phyloP scores from a whole-genome alignment of 2,888 invertebrate species.

The Torymus tubicola region DNA sequence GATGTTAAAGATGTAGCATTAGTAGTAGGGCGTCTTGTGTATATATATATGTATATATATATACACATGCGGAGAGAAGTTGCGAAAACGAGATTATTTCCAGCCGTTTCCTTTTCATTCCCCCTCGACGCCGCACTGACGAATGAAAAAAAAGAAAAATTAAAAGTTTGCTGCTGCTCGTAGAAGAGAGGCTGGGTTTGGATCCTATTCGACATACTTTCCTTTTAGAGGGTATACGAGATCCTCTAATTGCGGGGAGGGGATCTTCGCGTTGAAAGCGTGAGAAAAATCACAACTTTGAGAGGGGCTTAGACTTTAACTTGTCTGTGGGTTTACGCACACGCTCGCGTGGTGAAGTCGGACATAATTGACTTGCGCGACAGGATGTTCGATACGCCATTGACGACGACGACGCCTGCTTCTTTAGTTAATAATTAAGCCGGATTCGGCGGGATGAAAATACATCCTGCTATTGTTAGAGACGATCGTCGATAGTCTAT shows the following conservation, averaged over 20 bases:
- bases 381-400: background rate
- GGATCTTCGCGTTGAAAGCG: slow-evolving; percentile 39
- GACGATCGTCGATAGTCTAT: no score
- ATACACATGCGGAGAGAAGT: background rate
- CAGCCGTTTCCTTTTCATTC: background rate
- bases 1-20: slow-evolving; percentile 5
- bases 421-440: slow-evolving; percentile 30
- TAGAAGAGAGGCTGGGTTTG: background rate
- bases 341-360: slow-evolving; percentile 11
- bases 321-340: slow-evolving; percentile 12
- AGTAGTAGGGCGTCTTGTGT: background rate
- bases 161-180: slow-evolving; percentile 27
- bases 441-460: background rate
- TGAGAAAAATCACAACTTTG: slow-evolving; percentile 49
- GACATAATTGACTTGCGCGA: slow-evolving; percentile 40
- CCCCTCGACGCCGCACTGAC: no score
- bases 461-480: no score
- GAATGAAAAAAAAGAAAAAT: slow-evolving; percentile 18
- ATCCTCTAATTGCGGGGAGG: slow-evolving; percentile 43
- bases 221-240: slow-evolving; percentile 28
- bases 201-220: slow-evolving; percentile 27
- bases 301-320: background rate
- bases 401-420: background rate
- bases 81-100: slow-evolving; percentile 38
- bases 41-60: background rate